phyloP scores from a whole-genome alignment of 2,113 vertebrate genomes.

The Clarias magur region DNA sequence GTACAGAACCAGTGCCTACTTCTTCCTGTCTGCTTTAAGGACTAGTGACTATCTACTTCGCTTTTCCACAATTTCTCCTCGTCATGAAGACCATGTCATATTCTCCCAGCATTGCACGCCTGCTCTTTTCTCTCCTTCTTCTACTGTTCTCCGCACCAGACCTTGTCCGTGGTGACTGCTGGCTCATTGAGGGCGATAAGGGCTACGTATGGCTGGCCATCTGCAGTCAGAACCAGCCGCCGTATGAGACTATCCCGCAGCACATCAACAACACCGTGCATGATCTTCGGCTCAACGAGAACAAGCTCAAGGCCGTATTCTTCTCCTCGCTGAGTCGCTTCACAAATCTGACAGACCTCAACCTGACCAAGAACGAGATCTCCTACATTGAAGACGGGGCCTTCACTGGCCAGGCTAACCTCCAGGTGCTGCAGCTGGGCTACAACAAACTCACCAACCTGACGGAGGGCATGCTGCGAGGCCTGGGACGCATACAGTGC shows the following conservation, averaged over 20 bases:
- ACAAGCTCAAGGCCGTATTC: conserved; percentile 93
- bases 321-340: conserved; percentile 95
- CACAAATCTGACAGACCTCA: conserved; percentile 95
- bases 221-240: conserved; percentile 99
- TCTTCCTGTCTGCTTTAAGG: conserved; percentile 32
- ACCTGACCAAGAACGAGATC: conserved; percentile 98
- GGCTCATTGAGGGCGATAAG: conserved; percentile 98
- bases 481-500: conserved; percentile 90
- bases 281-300: conserved; percentile 93
- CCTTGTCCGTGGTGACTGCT: conserved; percentile 84
- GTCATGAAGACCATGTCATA: conserved; percentile 66
- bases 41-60: conserved; percentile 38
- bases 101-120: conserved; percentile 32
- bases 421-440: conserved; percentile 94
- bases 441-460: conserved; percentile 96
- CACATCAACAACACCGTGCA: conserved; percentile 99
- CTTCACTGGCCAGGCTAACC: conserved; percentile 91
- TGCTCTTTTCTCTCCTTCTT: conserved; percentile 62
- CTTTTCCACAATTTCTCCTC: conserved; percentile 19
- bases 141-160: conserved; percentile 73
- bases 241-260: conserved; percentile 96
- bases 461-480: conserved; percentile 94
- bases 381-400: conserved; percentile 95
- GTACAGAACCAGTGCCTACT: conserved; percentile 54
- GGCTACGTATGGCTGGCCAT: conserved; percentile 98